Conservation (phyloP, 2,888 invertebrate species). For the Lucinisca nassula region DNA sequence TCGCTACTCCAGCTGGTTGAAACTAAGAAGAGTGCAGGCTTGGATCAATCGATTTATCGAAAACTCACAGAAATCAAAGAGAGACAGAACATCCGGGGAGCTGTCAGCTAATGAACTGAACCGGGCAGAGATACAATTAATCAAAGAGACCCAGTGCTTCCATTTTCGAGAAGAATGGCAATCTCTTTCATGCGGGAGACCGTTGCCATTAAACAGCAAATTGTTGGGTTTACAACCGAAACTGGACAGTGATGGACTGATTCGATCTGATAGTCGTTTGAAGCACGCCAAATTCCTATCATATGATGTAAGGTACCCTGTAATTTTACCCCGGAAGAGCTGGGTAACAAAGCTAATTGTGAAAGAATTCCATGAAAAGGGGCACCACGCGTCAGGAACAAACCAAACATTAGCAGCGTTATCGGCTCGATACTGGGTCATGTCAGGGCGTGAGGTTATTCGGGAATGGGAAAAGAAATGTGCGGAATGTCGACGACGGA, state of each 20-base stretch:
- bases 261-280: neutral
- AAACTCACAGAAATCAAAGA: neutral
- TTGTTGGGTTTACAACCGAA: too few species aligned
- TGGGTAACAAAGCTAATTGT: neutral
- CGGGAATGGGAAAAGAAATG: conserved; percentile 4
- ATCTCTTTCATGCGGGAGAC: neutral
- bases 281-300: neutral
- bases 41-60: neutral
- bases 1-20: conserved; percentile 4
- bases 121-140: neutral
- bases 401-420: too few species aligned
- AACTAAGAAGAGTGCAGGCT: too few species aligned
- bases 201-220: neutral
- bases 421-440: too few species aligned
- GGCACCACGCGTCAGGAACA: neutral
- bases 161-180: neutral
- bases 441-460: conserved; percentile 14
- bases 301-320: neutral
- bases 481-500: conserved; percentile 10
- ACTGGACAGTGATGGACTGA: neutral
- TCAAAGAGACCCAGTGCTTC: neutral
- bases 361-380: too few species aligned
- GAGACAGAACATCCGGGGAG: neutral
- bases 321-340: neutral
- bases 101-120: neutral